phyloP scores from a whole-genome alignment of 1,140 invertebrate species.

The Popillia japonica region DNA sequence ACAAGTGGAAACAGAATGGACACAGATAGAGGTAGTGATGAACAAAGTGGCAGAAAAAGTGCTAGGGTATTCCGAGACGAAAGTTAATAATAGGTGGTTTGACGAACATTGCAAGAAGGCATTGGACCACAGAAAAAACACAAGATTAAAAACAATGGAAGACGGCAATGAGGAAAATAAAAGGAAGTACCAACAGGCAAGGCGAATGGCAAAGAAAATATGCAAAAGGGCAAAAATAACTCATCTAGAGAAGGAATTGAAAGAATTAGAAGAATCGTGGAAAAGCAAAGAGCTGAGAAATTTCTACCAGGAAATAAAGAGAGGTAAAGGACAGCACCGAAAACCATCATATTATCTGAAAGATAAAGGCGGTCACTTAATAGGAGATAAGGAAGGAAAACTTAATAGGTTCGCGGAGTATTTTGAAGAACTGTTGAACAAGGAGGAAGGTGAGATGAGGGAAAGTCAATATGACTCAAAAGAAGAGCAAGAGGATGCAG shows the following conservation, averaged over 20 bases:
- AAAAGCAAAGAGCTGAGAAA: conserved; percentile 14
- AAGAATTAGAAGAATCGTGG: conserved; percentile 18
- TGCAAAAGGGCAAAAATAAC: neutral
- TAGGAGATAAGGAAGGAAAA: conserved; percentile 5
- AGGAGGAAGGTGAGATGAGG: neutral
- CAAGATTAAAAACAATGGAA: neutral
- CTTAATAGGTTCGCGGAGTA: neutral
- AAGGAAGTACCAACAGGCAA: conserved; percentile 12
- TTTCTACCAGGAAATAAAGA: conserved; percentile 19
- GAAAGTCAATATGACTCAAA: neutral
- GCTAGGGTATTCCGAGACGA: neutral
- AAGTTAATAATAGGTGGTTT: conserved; percentile 9
- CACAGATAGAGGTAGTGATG: neutral
- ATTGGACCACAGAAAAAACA: conserved; percentile 10
- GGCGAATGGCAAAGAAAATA: conserved; percentile 16
- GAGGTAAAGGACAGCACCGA: conserved; percentile 9
- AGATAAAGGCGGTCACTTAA: neutral
- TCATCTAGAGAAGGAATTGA: neutral
- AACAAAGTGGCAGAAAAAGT: neutral
- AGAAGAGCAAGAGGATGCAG: neutral
- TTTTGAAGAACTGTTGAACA: conserved; percentile 4
- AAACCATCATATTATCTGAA: neutral
- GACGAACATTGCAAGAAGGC: conserved; percentile 14
- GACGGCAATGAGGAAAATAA: neutral
- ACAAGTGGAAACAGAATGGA: conserved; percentile 14